Evolutionary conservation across 2,113 vertebrate species (phyloP).

Genomic region (Meleagris gallopavo): DNA sequence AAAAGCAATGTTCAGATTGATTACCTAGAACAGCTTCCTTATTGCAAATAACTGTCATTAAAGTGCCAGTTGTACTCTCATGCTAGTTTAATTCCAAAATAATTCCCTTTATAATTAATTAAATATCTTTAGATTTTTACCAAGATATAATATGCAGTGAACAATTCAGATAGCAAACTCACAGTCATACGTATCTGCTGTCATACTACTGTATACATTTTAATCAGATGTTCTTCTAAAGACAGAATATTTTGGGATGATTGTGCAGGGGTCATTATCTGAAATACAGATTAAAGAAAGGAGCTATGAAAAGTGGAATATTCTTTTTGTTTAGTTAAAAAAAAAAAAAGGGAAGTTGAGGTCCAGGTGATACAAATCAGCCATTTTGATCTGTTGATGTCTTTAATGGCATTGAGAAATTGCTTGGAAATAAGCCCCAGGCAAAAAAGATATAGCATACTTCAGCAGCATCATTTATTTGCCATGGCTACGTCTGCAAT

Average conservation of each 20-base stretch:
- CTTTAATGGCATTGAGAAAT: not conserved
- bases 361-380: not conserved
- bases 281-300: not conserved
- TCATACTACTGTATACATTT: not conserved
- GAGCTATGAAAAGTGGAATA: not conserved
- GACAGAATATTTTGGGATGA: not conserved
- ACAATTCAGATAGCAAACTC: not conserved
- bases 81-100: constrained; percentile 26
- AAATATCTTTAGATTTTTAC: not conserved
- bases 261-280: not conserved
- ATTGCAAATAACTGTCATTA: constrained; percentile 49
- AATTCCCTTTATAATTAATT: constrained; percentile 28
- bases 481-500: not conserved
- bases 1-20: constrained; percentile 33
- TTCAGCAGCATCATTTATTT: not conserved
- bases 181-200: not conserved
- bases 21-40: constrained; percentile 26
- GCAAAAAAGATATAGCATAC: accelerated
- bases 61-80: not conserved
- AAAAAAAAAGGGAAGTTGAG: not conserved
- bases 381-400: not conserved
- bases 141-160: constrained; percentile 1
- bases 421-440: not conserved
- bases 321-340: not conserved
- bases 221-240: not conserved